These are phyloP conservation scores for Jordanella pulchra DNA, from an alignment of 2,797 vertebrate species.

Conservation along the genomic window DNA sequence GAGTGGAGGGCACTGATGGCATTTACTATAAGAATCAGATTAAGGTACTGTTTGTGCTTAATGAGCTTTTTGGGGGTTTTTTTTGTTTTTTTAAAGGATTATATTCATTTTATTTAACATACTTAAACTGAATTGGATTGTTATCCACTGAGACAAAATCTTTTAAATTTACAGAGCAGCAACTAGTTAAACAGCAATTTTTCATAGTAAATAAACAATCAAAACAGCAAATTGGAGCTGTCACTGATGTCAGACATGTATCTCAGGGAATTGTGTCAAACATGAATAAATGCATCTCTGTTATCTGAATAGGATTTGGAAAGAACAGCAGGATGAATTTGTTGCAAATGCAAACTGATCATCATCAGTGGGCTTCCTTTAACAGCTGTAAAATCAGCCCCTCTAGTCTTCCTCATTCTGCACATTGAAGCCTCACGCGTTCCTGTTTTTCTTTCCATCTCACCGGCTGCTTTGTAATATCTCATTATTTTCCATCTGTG, in stretches of 20 bases:
- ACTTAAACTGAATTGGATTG: background rate
- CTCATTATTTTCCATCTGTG: slow-evolving; percentile 56
- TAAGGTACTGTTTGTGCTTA: background rate
- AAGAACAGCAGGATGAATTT: background rate
- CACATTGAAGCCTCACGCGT: slow-evolving; percentile 3
- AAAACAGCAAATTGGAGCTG: background rate
- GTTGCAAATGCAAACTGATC: slow-evolving; percentile 6
- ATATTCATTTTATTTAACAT: background rate
- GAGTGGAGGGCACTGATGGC: background rate
- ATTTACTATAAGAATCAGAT: background rate
- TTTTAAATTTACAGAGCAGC: background rate
- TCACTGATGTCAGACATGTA: background rate
- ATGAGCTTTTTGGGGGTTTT: background rate
- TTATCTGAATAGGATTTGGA: background rate
- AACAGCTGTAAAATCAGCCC: slow-evolving; percentile 16
- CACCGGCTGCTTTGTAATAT: slow-evolving; percentile 34
- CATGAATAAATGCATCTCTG: no score
- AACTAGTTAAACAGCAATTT: background rate
- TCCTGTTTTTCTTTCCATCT: slow-evolving; percentile 34
- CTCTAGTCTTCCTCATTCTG: slow-evolving; percentile 13
- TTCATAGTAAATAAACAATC: background rate
- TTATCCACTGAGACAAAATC: background rate
- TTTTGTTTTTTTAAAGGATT: no score
- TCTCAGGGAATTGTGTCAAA: background rate
- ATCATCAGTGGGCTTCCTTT: slow-evolving; percentile 2